Evolutionary conservation across 37 sponge, comb jelly and placozoan species (phyloP).

Genomic region (Petrosia ficiformis): DNA sequence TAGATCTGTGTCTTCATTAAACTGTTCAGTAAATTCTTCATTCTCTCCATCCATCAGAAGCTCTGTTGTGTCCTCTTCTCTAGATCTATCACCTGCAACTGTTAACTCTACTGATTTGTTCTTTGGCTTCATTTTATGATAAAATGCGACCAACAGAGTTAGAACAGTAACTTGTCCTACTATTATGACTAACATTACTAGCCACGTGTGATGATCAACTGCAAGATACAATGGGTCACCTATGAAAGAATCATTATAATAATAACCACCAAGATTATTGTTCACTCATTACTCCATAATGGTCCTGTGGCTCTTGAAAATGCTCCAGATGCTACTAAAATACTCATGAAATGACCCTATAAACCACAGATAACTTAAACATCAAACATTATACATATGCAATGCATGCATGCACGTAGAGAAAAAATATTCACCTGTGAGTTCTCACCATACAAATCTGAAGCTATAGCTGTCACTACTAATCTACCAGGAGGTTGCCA

Average conservation of each 20-base stretch:
- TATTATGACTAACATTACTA: background rate
- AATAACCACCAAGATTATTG: background rate
- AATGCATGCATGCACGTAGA: background rate
- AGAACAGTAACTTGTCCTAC: background rate
- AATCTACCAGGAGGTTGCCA: too few relatives aligned
- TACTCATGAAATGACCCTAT: conserved; percentile 30
- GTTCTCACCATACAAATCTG: conserved; percentile 27
- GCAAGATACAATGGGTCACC: background rate
- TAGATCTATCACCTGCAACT: background rate
- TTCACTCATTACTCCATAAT: conserved; percentile 14
- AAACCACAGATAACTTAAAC: background rate
- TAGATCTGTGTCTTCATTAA: background rate
- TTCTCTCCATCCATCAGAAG: background rate
- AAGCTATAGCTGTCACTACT: conserved; percentile 26
- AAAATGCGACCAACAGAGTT: background rate
- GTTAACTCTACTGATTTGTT: background rate
- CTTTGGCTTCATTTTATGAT: background rate
- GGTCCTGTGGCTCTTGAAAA: conserved; percentile 36
- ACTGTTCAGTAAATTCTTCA: background rate
- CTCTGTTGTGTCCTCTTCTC: background rate
- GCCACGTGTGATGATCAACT: background rate
- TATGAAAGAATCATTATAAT: background rate
- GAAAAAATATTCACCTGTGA: conserved; percentile 36
- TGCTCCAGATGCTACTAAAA: conserved; percentile 23
- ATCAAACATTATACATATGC: too few relatives aligned